phyloP scores from a whole-genome alignment of 2,797 vertebrate genomes.

The Babyrousa celebensis region DNA sequence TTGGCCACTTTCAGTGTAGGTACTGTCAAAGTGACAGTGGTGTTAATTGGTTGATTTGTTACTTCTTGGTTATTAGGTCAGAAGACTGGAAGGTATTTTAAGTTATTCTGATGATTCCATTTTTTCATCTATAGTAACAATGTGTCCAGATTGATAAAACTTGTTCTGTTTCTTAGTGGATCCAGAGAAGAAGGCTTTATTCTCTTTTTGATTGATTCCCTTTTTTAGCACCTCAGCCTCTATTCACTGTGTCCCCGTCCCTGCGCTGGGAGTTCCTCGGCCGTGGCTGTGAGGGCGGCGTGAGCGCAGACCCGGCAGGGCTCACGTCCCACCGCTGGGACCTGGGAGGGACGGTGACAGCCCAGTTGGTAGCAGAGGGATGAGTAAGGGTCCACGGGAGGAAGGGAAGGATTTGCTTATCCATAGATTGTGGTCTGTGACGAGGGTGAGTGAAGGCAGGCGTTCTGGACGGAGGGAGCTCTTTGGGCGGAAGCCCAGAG shows the following conservation, averaged over 20 bases:
- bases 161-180: background rate
- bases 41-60: background rate
- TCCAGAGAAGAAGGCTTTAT: background rate
- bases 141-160: background rate
- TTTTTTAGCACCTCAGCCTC: no score
- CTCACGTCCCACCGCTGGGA: background rate
- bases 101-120: background rate
- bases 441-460: no score
- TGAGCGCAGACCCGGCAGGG: background rate
- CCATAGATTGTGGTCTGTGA: background rate
- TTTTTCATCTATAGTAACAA: background rate
- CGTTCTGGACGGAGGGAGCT: background rate
- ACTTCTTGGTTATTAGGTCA: background rate
- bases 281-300: background rate
- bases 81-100: background rate
- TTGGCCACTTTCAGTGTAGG: background rate
- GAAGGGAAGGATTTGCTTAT: no score
- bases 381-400: background rate
- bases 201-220: background rate
- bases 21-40: background rate
- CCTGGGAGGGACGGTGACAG: background rate
- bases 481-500: background rate
- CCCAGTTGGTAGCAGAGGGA: background rate
- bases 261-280: accelerated
- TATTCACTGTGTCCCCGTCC: accelerated